Evolutionary conservation across 1,140 invertebrate species (phyloP), one percentile per base, ranked within the genome.

Genomic region (Vanessa tameamea): DNA sequence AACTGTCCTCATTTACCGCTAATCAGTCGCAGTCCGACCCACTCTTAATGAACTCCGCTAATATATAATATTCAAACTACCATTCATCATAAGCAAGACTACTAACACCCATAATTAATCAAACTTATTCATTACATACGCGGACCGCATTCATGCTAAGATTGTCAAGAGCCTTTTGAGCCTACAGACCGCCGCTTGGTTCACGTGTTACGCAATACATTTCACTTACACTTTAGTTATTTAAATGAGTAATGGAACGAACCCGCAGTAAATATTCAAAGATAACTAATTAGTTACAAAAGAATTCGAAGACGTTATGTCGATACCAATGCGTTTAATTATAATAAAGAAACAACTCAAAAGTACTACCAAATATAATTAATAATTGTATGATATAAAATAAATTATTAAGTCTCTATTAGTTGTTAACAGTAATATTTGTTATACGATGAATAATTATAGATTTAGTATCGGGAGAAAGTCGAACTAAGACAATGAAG

Each of bases 41-140:
- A 76, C 73, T 65, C 16, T 9, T 76, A 73, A 78, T 73, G 69
- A 72, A 75, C 69, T 78, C 69, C 59, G 77, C 65, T 76, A 71
- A 75, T 75, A 65, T 55, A 50, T 53, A 48, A 64, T 53, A 64
- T 14, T 50, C 51, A 9, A 69, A 50, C 23, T 37, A 64, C 63
- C 66, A 75, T 75, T 69, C 50, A 50, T 75, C 73, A 69, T 74
- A 65, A 23, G 26, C 61, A 64, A 69, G 66, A 47, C 51, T 37
- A 37, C 61, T 48, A 75, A 75, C 67, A 63, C 63, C 43, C 31
- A 63, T 48, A 75, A 75, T 75, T 64, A 69, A 69, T 75, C 73
- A 69, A 74, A 50, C 31, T 26, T 65, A 74, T 68, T 73, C 64
- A 73, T 59, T 75, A 69, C 50, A 69, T 37, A 68, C 59, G 47